A percentile compares a stretch with the other conserved stretches of the same genome.
These are phyloP conservation scores for Siniperca scherzeri DNA, from an alignment of 2,797 vertebrate species.

Conservation along the genomic window DNA sequence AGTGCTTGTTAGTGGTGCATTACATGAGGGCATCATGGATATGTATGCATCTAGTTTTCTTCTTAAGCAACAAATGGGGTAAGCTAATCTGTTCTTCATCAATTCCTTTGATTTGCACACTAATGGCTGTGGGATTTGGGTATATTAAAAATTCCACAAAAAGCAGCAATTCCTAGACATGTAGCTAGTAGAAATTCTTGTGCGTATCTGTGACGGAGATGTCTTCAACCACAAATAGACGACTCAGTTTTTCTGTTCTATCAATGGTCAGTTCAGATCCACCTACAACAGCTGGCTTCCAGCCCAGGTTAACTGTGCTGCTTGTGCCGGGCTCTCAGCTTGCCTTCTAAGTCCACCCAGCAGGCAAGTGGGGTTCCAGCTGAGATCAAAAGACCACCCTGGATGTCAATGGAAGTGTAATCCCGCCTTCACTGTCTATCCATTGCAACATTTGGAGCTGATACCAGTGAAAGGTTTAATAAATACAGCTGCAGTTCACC, in stretches of 20 bases:
- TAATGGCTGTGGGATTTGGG: not conserved
- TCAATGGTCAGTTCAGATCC: constrained; percentile 27
- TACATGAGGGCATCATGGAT: constrained; percentile 10
- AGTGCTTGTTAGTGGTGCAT: constrained; percentile 26
- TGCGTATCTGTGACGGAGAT: not conserved
- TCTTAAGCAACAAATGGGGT: constrained; percentile 4
- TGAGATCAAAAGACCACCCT: constrained; percentile 66
- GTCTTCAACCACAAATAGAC: not conserved
- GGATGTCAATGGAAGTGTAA: constrained; percentile 47
- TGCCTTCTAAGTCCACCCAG: constrained; percentile 52
- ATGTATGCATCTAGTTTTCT: constrained; percentile 3
- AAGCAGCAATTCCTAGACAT: not conserved
- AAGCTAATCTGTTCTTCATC: not conserved
- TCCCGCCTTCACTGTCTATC: constrained; percentile 13
- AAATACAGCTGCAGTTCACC: constrained; percentile 1
- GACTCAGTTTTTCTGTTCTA: constrained; percentile 8
- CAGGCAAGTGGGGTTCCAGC: constrained; percentile 52
- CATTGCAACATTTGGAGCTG: constrained; percentile 33
- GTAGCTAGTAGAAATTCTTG: not conserved
- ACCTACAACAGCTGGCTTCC: constrained; percentile 43
- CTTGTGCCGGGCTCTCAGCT: constrained; percentile 43
- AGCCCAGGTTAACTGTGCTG: constrained; percentile 54
- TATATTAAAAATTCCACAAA: not conserved
- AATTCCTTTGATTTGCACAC: not conserved
- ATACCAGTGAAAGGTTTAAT: constrained; percentile 14